Percentiles rank a stretch among this genome's conserved stretches.
Evolutionary conservation across 2,888 invertebrate species (phyloP).

Genomic region (Hypselothyrea guttata): DNA sequence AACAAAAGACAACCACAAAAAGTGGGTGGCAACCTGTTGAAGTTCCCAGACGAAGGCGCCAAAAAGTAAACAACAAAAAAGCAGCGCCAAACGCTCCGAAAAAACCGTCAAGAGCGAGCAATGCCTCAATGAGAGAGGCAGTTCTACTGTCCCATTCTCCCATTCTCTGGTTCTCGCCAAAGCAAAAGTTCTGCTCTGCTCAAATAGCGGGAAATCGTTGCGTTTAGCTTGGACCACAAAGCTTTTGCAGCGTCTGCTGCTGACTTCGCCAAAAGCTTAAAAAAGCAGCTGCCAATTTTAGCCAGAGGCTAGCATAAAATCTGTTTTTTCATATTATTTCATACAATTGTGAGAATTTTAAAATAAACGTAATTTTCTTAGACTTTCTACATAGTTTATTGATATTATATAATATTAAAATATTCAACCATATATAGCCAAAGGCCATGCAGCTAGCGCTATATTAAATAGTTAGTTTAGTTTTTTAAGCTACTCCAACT

Average conservation of each 20-base stretch:
- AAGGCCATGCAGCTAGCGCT: too few species aligned
- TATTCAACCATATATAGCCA: too few species aligned
- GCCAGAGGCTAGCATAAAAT: neutral
- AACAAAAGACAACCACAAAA: conserved; percentile 18
- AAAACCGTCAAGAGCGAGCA: conserved; percentile 2
- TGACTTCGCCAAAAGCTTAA: conserved; percentile 15
- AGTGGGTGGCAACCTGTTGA: conserved; percentile 76
- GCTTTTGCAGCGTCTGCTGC: neutral
- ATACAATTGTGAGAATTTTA: too few species aligned
- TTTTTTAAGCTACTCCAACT: too few species aligned
- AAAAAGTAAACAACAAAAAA: conserved; percentile 61
- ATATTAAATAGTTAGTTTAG: too few species aligned
- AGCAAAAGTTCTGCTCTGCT: conserved; percentile 21
- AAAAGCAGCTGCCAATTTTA: conserved; percentile 15
- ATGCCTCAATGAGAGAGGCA: neutral
- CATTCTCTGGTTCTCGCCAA: neutral
- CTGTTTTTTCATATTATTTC: neutral
- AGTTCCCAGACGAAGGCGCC: conserved; percentile 53
- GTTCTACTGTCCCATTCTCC: too few species aligned
- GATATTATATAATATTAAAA: too few species aligned
- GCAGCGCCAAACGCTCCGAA: conserved; percentile 42
- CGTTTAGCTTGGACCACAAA: conserved; percentile 7
- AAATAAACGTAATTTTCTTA: too few species aligned
- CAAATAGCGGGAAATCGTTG: conserved; percentile 47
- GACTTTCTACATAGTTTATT: too few species aligned